These are phyloP conservation scores for Sarcophaga carnaria DNA, from an alignment of 2,888 invertebrate genomes.

Conservation along the genomic window DNA sequence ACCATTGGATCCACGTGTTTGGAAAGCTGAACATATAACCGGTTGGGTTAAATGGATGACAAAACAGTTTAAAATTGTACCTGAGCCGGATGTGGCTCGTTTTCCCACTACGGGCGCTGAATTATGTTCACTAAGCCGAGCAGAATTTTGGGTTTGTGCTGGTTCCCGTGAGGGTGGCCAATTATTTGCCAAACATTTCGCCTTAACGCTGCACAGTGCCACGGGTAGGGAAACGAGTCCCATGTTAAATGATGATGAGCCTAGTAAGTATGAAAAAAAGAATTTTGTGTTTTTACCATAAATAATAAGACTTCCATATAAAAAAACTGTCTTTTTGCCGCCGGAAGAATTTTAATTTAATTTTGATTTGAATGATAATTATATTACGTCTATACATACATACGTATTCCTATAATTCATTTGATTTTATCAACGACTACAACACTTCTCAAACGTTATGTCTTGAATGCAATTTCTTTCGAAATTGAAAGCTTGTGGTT, in stretches of 20 bases:
- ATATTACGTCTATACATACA: no score
- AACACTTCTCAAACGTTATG: no score
- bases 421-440: no score
- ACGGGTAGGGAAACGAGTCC: slow-evolving; percentile 85
- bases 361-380: no score
- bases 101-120: slow-evolving; percentile 84
- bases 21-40: slow-evolving; percentile 84
- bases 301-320: no score
- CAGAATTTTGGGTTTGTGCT: slow-evolving; percentile 84
- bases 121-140: slow-evolving; percentile 84
- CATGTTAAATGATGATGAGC: slow-evolving; percentile 83
- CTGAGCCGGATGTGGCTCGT: slow-evolving; percentile 82
- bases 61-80: slow-evolving; percentile 84
- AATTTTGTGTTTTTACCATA: neutral
- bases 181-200: slow-evolving; percentile 85
- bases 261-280: slow-evolving; percentile 77
- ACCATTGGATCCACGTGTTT: slow-evolving; percentile 85
- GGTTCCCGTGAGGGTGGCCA: slow-evolving; percentile 83
- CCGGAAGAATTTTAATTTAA: neutral
- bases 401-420: no score
- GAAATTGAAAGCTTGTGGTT: no score
- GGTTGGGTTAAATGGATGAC: slow-evolving; percentile 86
- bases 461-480: no score
- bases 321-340: neutral
- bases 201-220: slow-evolving; percentile 84